A percentile compares a stretch with the other conserved stretches of the same genome.
phyloP scores from a whole-genome alignment of 1,140 invertebrate species.

The Frieseomelitta varia region DNA sequence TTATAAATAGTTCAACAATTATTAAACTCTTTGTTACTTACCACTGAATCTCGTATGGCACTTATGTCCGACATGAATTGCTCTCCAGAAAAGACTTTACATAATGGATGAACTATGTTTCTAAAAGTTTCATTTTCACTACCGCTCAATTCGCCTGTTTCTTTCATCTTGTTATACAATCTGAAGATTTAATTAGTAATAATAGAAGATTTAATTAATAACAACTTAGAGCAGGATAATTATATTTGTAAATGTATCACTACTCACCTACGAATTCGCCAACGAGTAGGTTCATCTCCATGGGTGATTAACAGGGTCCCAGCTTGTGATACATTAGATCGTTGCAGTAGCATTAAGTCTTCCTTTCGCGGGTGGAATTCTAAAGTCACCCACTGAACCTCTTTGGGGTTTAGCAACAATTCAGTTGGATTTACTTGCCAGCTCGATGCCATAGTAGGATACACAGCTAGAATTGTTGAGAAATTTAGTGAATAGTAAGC shows the following conservation, averaged over 20 bases:
- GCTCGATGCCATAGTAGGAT: conserved; percentile 74
- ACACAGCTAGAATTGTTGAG: conserved; percentile 71
- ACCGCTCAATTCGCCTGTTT: conserved; percentile 69
- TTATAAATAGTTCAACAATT: conserved; percentile 23
- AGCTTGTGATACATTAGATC: conserved; percentile 73
- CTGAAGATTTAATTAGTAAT: conserved; percentile 57
- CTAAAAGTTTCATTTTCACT: conserved; percentile 74
- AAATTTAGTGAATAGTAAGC: neutral
- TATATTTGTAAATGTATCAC: neutral
- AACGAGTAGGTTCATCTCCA: conserved; percentile 79
- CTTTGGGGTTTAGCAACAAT: conserved; percentile 73
- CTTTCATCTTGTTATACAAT: conserved; percentile 76
- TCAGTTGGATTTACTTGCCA: conserved; percentile 78
- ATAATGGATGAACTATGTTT: conserved; percentile 75
- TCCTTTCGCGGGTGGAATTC: conserved; percentile 77
- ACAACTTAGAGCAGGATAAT: neutral
- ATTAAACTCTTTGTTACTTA: conserved; percentile 55
- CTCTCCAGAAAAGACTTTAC: conserved; percentile 76
- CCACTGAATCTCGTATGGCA: conserved; percentile 75
- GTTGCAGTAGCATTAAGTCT: conserved; percentile 70
- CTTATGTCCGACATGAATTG: conserved; percentile 70
- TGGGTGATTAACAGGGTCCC: conserved; percentile 77
- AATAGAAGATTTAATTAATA: neutral
- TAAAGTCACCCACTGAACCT: conserved; percentile 71
- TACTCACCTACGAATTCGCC: conserved; percentile 76